Base-by-base conservation (phyloP, 2,888 invertebrate species). In the Drosophila macrospina region DNA sequence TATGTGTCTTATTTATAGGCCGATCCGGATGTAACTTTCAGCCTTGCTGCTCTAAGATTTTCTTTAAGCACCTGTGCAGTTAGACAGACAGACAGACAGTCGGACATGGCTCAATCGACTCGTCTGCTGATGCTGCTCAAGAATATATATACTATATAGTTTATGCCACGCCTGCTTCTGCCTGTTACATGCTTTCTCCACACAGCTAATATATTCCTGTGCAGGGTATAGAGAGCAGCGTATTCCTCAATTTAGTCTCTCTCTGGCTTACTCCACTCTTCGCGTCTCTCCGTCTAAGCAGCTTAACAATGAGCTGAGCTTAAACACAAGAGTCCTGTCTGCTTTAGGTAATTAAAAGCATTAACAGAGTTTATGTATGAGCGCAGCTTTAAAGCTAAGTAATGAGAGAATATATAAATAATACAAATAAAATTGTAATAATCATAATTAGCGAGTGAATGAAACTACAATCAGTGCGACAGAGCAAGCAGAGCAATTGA, bases 291-390 rank as follows among this genome's bases (percentile, higher is more conserved):
- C 0, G 6, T 28, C 51, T 62, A 77, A 77, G 67, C 74, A 32
- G 73, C 73, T 74, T 74, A 74, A 45, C 41, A 55, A 34, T n/a
- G 10, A 51, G 15, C 10, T 4, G 28, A 34, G 37, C 51, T 42
- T 39, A 15, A 24, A 36, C 28, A 54, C 20, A 39, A 4, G n/a
- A 10, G 13, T 26, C 5, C 16, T 20, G 15, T 7, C 26, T 45
- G 37, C 42, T 15, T 37, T 13, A 57, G 26, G 30, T 59, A 52
- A 71, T 60, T 71, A 45, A 45, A 50, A 76, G 30, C 28, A 61
- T 76, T 76, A 57, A 57, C 30, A 42, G 36, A 42, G 47, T 39
- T 57, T 39, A 37, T 28, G 28, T 13, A 59, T 39, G n/a, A 65
- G 65, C 71, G 65, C 15, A 50, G 74, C 52, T 66, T 61, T 57